Evolutionary conservation across 1,140 invertebrate species (phyloP).

Genomic region (Polypedilum vanderplanki): DNA sequence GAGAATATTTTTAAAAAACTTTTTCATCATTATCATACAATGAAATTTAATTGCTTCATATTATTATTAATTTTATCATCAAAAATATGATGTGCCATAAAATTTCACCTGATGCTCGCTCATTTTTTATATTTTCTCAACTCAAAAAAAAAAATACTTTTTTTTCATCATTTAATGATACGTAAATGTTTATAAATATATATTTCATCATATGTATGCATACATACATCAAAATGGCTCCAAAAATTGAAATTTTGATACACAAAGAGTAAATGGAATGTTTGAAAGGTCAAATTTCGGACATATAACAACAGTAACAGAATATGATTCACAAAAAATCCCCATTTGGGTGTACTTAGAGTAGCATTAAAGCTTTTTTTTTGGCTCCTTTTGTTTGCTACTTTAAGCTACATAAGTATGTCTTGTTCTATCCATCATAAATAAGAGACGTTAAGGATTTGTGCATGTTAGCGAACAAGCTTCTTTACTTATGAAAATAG

Average conservation of each 20-base stretch:
- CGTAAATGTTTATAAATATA: background rate
- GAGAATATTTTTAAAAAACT: no score
- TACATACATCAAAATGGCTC: background rate
- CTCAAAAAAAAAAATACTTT: background rate
- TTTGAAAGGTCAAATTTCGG: background rate
- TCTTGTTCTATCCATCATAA: no score
- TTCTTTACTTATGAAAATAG: no score
- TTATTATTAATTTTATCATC: background rate
- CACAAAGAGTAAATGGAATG: background rate
- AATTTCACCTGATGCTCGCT: slow-evolving; percentile 7
- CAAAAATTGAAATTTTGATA: background rate
- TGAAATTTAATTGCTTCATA: slow-evolving; percentile 9
- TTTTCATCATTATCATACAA: background rate
- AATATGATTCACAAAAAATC: no score
- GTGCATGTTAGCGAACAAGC: no score
- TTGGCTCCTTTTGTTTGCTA: no score
- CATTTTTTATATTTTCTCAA: background rate
- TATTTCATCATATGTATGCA: background rate
- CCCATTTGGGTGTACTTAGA: no score
- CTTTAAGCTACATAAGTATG: no score
- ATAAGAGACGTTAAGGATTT: no score
- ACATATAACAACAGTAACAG: background rate
- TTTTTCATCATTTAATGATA: background rate
- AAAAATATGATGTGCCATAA: background rate
- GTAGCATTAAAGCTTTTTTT: no score